Evolutionary conservation across 2,113 vertebrate genomes (phyloP).

Genomic region (Mellivora capensis): DNA sequence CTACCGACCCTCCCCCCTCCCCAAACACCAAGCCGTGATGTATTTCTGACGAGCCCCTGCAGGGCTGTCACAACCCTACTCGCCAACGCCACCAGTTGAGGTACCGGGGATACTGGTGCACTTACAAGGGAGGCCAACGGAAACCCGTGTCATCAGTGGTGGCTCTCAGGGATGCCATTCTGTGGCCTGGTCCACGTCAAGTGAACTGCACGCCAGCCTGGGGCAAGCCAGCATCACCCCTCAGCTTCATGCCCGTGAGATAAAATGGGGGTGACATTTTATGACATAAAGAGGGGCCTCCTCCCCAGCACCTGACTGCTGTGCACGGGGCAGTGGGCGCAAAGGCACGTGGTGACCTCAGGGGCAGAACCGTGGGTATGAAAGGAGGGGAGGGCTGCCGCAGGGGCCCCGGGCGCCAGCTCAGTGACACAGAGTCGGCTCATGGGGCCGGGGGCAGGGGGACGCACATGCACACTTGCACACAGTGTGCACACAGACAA

Average conservation of each 20-base stretch:
- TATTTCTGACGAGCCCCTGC: rapidly evolving
- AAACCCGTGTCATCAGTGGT: rapidly evolving
- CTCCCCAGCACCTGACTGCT: not conserved
- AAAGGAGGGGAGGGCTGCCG: rapidly evolving
- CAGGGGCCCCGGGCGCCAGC: rapidly evolving
- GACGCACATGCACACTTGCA: rapidly evolving
- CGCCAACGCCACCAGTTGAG: rapidly evolving
- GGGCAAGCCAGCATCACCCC: rapidly evolving
- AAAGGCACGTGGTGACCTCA: rapidly evolving
- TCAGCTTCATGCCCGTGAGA: not conserved
- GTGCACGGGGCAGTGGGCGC: rapidly evolving
- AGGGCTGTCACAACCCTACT: rapidly evolving
- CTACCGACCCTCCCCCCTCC: too few species aligned
- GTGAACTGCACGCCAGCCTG: rapidly evolving
- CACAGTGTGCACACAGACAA: rapidly evolving
- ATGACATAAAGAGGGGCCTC: too few species aligned
- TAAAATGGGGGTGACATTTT: not conserved
- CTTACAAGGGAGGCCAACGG: too few species aligned
- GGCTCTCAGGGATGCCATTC: rapidly evolving
- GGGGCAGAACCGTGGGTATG: not conserved
- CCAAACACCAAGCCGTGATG: rapidly evolving
- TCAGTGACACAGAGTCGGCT: rapidly evolving
- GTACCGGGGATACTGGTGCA: rapidly evolving
- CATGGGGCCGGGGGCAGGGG: rapidly evolving
- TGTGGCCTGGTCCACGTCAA: rapidly evolving